A percentile compares a stretch with the other conserved stretches of the same genome.
Evolutionary conservation across 2,888 invertebrate species (phyloP).

Genomic region (Microctonus aethiopoides): DNA sequence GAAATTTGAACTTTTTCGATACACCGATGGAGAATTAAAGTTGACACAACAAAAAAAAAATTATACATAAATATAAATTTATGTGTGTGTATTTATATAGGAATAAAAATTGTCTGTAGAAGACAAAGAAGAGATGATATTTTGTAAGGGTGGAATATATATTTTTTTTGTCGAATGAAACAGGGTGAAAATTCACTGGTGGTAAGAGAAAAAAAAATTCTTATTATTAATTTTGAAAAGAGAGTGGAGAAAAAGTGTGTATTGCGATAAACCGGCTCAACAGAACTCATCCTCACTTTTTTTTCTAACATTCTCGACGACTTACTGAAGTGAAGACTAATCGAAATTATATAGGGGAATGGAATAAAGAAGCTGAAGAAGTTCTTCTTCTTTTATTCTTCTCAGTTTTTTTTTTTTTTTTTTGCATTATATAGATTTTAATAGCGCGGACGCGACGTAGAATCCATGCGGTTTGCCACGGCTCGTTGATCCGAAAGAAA

Average conservation of each 20-base stretch:
- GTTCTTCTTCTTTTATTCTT: neutral
- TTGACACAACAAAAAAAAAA: neutral
- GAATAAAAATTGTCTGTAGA: no score
- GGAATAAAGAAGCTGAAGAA: slow-evolving; percentile 7
- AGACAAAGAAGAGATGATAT: no score
- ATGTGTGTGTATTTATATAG: no score
- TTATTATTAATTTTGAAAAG: neutral
- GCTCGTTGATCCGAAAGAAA: slow-evolving; percentile 24
- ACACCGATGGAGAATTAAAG: neutral
- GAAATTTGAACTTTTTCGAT: neutral
- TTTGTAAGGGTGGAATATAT: neutral
- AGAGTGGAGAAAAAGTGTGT: neutral
- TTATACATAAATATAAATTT: no score
- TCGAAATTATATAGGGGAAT: slow-evolving; percentile 11
- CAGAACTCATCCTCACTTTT: neutral
- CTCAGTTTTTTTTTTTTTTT: neutral
- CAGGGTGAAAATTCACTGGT: neutral
- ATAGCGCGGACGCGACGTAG: slow-evolving; percentile 7
- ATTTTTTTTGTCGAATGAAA: neutral
- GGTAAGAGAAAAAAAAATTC: neutral
- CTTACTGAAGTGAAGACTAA: slow-evolving; percentile 2
- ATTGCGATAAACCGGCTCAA: neutral
- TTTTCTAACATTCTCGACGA: neutral
- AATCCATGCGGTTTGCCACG: slow-evolving; percentile 1
- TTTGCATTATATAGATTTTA: neutral